Evolutionary conservation across 2,888 invertebrate species (phyloP), one percentile per base, ranked within the genome.

Genomic region (Pristionchus japonicus): DNA sequence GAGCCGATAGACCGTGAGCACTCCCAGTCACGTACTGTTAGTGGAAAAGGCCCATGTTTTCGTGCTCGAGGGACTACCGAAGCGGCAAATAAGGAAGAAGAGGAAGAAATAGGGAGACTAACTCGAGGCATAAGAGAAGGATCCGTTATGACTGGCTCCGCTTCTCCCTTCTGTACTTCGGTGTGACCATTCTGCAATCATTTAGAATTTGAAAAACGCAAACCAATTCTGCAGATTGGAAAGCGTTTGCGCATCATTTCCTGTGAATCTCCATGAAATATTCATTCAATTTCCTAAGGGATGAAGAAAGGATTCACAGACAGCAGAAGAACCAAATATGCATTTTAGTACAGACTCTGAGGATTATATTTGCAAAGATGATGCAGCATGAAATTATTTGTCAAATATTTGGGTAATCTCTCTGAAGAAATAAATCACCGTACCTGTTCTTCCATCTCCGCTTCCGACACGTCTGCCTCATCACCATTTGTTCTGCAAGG

Each of bases 111-210:
- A 27, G 27, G 34, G 43, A 4, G 47, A 82, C 82, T 15, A 6
- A 84, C 84, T 31, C 84, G 20, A 23, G 57, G 40, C 84, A 84
- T 84, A n/a, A 84, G 84, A 15, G 61, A 6, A 31, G 84, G 84
- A 27, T 84, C 84, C 3, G 84, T 84, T 34, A 84, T 84, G 13
- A 83, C 57, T 17, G n/a, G n/a, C n/a, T 37, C 31, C 43, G 43
- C n/a, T 1, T n/a, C 74, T 23, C 23, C 20, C 74, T 43, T 27
- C 6, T 40, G 17, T 0, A 3, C 43, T 43, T 43, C 37, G 17
- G 7, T 70, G 37, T 43, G 43, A n/a, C 74, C 74, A n/a, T 77
- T 77, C 74, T 77, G 43, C 37, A 77, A 37, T 37, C 70, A 70
- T 64, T 9, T 31, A 7, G 9, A 13, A 27, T 27, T 15, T 31